Conservation (phyloP, 1,140 invertebrate species). For the Panagrolaimus sp. region DNA sequence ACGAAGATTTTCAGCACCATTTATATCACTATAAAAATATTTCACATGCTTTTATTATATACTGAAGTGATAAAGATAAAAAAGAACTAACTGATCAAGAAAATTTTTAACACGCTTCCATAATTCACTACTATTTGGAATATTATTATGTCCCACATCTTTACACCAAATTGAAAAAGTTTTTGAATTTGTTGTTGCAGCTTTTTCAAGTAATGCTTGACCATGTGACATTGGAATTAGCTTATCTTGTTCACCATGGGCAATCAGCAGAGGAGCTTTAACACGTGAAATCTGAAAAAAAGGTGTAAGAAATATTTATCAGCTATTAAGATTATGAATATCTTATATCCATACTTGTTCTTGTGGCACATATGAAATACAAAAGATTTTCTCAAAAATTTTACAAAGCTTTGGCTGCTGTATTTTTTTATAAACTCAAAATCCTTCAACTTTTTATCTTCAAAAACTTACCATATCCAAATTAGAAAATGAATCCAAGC, state of each 20-base stretch:
- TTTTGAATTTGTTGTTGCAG: not conserved
- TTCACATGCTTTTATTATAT: too few species aligned
- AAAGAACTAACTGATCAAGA: slow-evolving; percentile 9
- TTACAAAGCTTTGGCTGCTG: not conserved
- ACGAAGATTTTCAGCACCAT: too few species aligned
- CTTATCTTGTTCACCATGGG: slow-evolving; percentile 17
- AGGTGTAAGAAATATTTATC: too few species aligned
- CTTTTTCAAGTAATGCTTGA: slow-evolving; percentile 14
- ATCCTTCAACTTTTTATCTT: not conserved
- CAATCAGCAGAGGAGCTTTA: slow-evolving; percentile 18
- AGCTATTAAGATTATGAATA: too few species aligned
- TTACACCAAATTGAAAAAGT: slow-evolving; percentile 14
- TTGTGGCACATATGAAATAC: too few species aligned
- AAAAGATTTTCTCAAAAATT: too few species aligned
- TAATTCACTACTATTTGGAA: slow-evolving; percentile 11
- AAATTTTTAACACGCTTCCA: slow-evolving; percentile 22
- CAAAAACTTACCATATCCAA: not conserved
- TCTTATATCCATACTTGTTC: too few species aligned
- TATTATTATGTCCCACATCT: slow-evolving; percentile 24
- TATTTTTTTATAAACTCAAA: too few species aligned
- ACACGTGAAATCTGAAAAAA: slow-evolving; percentile 19
- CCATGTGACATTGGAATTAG: slow-evolving; percentile 27
- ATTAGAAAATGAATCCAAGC: not conserved
- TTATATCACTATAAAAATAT: too few species aligned
- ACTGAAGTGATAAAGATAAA: too few species aligned